Conservation (phyloP, 2,113 vertebrate species). For the Apaloderma vittatum region DNA sequence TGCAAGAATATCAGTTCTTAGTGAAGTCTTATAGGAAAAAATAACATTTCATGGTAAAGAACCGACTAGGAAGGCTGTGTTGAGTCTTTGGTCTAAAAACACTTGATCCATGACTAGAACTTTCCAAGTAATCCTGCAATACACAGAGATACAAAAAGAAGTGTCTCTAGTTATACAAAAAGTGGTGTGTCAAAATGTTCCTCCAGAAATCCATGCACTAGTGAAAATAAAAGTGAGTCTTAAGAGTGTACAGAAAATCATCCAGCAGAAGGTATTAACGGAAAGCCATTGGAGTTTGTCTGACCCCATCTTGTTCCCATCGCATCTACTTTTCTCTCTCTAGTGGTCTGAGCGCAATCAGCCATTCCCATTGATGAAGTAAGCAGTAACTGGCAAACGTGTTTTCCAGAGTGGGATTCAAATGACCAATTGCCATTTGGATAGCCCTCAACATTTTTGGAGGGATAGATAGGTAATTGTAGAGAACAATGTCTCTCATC, state of each 20-base stretch:
- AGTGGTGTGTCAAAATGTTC: neutral
- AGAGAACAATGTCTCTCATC: neutral
- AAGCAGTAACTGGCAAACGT: neutral
- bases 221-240: neutral
- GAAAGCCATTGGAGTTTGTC: neutral
- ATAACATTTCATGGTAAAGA: neutral
- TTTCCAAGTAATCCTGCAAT: neutral
- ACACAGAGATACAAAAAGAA: neutral
- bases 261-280: neutral
- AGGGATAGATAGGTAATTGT: neutral
- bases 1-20: neutral
- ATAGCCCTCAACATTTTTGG: neutral
- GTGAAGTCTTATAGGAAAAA: neutral
- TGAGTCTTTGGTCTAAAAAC: neutral
- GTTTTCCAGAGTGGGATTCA: neutral
- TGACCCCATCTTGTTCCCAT: neutral
- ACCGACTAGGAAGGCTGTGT: neutral
- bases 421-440: neutral
- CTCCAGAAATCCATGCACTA: neutral
- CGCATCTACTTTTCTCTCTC: neutral
- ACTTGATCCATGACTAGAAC: neutral
- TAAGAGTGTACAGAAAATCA: neutral
- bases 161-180: neutral
- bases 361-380: neutral
- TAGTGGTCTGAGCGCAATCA: neutral